Evolutionary conservation across 1,140 invertebrate species (phyloP).

Genomic region (Sogatella furcifera): DNA sequence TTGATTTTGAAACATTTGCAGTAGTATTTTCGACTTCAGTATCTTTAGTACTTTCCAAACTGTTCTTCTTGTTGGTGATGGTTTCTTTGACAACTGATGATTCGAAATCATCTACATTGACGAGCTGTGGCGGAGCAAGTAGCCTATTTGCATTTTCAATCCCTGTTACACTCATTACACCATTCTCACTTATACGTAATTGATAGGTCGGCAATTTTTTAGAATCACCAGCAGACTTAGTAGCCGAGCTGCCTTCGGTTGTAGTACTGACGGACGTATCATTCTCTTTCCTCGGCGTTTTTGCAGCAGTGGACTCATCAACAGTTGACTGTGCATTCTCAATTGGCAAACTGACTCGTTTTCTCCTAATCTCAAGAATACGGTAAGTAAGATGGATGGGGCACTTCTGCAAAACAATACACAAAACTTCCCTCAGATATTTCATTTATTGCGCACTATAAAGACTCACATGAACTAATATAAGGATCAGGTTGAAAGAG

Average conservation of each 20-base stretch:
- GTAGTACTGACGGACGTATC: neutral
- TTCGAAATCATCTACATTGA: neutral
- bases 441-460: neutral
- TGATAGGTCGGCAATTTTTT: constrained; percentile 45
- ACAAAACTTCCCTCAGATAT: neutral
- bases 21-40: too few species aligned
- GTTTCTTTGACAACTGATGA: too few species aligned
- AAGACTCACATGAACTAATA: too few species aligned
- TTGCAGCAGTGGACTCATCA: neutral
- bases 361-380: constrained; percentile 45
- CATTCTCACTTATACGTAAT: constrained; percentile 55
- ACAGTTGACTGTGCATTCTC: neutral
- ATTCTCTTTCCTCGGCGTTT: neutral
- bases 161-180: constrained; percentile 51
- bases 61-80: too few species aligned
- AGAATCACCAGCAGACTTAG: constrained; percentile 33
- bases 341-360: constrained; percentile 31
- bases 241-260: constrained; percentile 23
- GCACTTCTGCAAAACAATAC: constrained; percentile 41
- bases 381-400: constrained; percentile 46
- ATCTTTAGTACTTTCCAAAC: too few species aligned
- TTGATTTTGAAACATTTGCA: too few species aligned
- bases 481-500: too few species aligned
- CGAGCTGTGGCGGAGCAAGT: neutral
- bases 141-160: constrained; percentile 23